Base-by-base conservation (phyloP, 2,888 invertebrate species). In the Incurvaria masculella region DNA sequence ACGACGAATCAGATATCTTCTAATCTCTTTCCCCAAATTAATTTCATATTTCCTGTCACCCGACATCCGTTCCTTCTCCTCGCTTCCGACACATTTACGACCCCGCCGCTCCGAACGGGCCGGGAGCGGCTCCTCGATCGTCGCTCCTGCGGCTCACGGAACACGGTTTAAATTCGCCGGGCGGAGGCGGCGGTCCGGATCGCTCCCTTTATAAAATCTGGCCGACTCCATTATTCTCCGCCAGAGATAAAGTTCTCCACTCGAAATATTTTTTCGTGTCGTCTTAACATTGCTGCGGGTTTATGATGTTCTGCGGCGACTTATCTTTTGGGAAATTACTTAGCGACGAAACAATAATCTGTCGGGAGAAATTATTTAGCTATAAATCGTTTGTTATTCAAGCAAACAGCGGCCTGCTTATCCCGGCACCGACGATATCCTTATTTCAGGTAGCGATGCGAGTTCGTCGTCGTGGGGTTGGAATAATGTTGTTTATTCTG, bases 51-150 rank as follows among this genome's bases (percentile, higher is more conserved):
- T 52, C 51, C 49, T 21, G 44, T 18, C 51, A 48, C 27, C 54
- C 57, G 59, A 62, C 60, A 57, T 55, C 56, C 51, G 49, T 49
- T 55, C 50, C 55, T 52, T 57, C 58, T 48, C 56, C 52, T 48
- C 41, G 42, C 38, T 21, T 23, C 38, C 44, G 21, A 26, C 14
- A 14, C 26, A n/a, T 51, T 48, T 52, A 44, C 44, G 38, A 19
- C 42, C 21, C 23, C 49, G 44, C 43, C 42, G 44, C 45, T 43
- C 42, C 23, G 46, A 44, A 49, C 48, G 46, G 44, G 42, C 26
- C 33, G 33, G 4, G 3, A 8, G 33, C 14, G 3, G 14, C 33
- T 14, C 8, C 33, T n/a, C 11, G 14, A 33, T 33, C 8, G 14
- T 14, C 33, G 3, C 33, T 33, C 23, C 23, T 23, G 23, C 23